Evolutionary conservation across 1,140 invertebrate genomes (phyloP), one percentile per base, ranked within the genome.

Genomic region (Chelonus insularis): DNA sequence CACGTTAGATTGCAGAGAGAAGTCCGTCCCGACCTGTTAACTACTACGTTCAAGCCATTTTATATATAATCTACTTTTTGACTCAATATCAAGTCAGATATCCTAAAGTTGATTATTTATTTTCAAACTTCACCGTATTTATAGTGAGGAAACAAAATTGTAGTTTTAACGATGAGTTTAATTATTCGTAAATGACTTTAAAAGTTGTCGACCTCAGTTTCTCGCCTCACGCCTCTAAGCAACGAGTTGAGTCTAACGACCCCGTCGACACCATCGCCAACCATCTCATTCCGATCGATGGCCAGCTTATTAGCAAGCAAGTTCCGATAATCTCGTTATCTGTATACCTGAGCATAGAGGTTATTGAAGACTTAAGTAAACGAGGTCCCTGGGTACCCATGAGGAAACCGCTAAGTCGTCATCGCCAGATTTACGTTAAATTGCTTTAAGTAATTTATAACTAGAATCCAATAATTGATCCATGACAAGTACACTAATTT

Each of bases 321-420:
- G 71, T 74, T 74, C 70, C 62, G 59, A 68, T 73, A 76, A 74
- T 73, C 69, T 65, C 63, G 62, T 76, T 76, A 73, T 69, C 72
- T 41, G 37, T 29, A 25, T 25, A 48, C 63, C 14, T 45, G 39
- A 60, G 54, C 57, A 45, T 18, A 11, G 25, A 25, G 52, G 39
- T 56, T 56, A 47, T 52, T 37, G 37, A 47, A 52, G 41, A 58
- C 62, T 51, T 48, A 51, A 16, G 48, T 60, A 51, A 60, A 51
- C 57, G 47, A 52, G 48, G 34, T 60, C 52, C 52, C 52, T n/a
- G 21, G 23, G 21, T 18, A 50, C 21, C 47, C 7, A 50, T n/a
- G 7, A 50, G 11, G 2, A n/a, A 25, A 25, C 47, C 9, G 9
- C 47, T 25, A 25, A 50, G 23, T 50, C 18, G 21, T 23, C 21